A percentile compares a stretch with the other conserved stretches of the same genome.
Conservation (phyloP, 1,140 invertebrate species). For the Trichomalopsis sarcophagae region DNA sequence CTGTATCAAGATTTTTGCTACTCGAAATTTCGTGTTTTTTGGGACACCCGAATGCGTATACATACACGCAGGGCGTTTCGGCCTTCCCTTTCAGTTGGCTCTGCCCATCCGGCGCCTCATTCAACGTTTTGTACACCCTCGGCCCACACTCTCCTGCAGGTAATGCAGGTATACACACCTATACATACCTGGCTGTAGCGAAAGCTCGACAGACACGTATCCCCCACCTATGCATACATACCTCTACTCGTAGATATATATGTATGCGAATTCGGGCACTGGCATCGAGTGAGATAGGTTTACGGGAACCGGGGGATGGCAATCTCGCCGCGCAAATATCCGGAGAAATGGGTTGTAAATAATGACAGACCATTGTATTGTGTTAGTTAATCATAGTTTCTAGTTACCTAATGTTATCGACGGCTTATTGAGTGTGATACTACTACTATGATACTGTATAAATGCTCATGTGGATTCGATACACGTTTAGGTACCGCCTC, state of each 20-base stretch:
- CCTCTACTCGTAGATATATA: neutral
- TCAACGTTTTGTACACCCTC: no score
- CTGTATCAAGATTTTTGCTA: no score
- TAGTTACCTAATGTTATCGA: slow-evolving; percentile 64
- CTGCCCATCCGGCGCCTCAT: no score
- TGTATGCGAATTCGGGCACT: neutral
- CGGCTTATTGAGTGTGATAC: slow-evolving; percentile 59
- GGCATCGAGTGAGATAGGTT: neutral
- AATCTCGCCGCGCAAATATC: slow-evolving; percentile 61
- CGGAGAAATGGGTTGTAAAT: slow-evolving; percentile 64
- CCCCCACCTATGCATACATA: neutral
- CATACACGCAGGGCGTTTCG: no score
- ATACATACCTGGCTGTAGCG: neutral
- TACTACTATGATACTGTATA: slow-evolving; percentile 56
- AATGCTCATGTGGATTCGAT: slow-evolving; percentile 67
- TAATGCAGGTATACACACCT: neutral
- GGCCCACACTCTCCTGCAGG: no score
- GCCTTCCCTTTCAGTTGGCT: no score
- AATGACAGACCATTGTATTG: slow-evolving; percentile 51
- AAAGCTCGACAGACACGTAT: neutral
- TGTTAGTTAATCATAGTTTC: slow-evolving; percentile 36
- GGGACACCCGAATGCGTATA: no score
- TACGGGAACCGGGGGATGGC: neutral
- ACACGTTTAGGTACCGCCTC: slow-evolving; percentile 57
- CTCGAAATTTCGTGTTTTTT: no score